Evolutionary conservation across 92 coral and sea anemone genomes (phyloP).

Genomic region (Epizoanthus stellaris): DNA sequence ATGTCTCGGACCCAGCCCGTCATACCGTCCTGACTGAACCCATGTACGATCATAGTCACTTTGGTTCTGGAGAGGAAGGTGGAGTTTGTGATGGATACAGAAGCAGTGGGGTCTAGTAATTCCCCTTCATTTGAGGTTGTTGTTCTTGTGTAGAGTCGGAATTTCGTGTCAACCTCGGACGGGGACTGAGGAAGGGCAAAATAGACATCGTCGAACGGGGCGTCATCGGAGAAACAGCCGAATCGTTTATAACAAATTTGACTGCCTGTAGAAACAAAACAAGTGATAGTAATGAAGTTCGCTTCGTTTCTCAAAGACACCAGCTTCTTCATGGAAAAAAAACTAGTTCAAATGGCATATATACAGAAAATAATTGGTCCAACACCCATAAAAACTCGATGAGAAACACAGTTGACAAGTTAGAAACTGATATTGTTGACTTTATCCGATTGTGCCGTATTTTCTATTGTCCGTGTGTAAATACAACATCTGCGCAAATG

Average conservation of each 20-base stretch:
- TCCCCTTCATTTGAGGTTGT: constrained; percentile 45
- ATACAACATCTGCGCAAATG: too few species aligned
- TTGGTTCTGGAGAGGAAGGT: constrained; percentile 60
- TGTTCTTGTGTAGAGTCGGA: constrained; percentile 66
- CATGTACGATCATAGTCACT: constrained; percentile 79
- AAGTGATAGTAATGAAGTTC: too few species aligned
- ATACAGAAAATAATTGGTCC: too few species aligned
- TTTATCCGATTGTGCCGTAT: too few species aligned
- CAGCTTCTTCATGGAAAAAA: too few species aligned
- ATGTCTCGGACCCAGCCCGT: constrained; percentile 74
- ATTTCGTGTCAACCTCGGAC: constrained; percentile 61
- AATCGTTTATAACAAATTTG: constrained; percentile 77
- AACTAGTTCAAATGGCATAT: too few species aligned
- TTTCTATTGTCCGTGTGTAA: too few species aligned
- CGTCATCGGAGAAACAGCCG: constrained; percentile 86
- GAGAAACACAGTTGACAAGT: too few species aligned
- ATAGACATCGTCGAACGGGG: constrained; percentile 73
- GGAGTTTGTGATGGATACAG: constrained; percentile 48
- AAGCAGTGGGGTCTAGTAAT: constrained; percentile 43
- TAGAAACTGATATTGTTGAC: too few species aligned
- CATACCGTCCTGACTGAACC: constrained; percentile 74
- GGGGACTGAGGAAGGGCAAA: constrained; percentile 86
- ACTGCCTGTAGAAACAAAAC: constrained; percentile 40
- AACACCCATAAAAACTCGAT: too few species aligned
- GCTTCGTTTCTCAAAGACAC: too few species aligned